Evolutionary conservation across 1,140 invertebrate genomes (phyloP), one percentile per base, ranked within the genome.

Genomic region (Papilio helenus): DNA sequence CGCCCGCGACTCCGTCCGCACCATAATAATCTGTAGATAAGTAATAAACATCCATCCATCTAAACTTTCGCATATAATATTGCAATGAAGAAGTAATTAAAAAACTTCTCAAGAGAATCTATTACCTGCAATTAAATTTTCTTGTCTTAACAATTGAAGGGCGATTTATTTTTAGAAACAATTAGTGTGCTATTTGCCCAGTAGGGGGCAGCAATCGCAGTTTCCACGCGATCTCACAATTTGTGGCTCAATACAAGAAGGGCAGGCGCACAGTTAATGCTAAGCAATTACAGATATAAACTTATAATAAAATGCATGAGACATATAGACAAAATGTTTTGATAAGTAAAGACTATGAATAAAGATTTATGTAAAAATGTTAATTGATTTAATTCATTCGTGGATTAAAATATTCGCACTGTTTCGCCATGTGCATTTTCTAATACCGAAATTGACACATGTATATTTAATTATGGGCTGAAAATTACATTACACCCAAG

Each of bases 141-240:
- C 23, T n/a, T 26, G 20, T 14, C 23, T 23, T 10, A 20, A 72
- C 18, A 42, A 74, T 51, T 74, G 20, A 74, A 51, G 72, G 72
- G 12, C 10, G 44, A 4, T 20, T 74, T 74, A 74, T 74, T 74
- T 74, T 74, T 51, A 26, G 72, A 49, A 74, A 74, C 72, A 44
- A 74, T 74, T 74, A 74, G 72, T 42, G 18, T 44, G 29, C 18
- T 20, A 20, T 55, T 18, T 55, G 51, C 3, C 5, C 49, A 51
- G 14, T 18, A 51, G 49, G 3, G 49, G 5, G 51, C 51, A 55
- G 51, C 5, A 39, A 18, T 55, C 8, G 44, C 4, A 10, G 42
- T 46, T 16, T 74, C 44, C 39, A 74, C 72, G 72, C 72, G 72
- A 74, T 74, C 10, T 26, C 10, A 23, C 44, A 74, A 74, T 74